Evolutionary conservation across 2,113 vertebrate genomes (phyloP), one percentile per base, ranked within the genome.

Genomic region (Apistogramma diplotaenia): DNA sequence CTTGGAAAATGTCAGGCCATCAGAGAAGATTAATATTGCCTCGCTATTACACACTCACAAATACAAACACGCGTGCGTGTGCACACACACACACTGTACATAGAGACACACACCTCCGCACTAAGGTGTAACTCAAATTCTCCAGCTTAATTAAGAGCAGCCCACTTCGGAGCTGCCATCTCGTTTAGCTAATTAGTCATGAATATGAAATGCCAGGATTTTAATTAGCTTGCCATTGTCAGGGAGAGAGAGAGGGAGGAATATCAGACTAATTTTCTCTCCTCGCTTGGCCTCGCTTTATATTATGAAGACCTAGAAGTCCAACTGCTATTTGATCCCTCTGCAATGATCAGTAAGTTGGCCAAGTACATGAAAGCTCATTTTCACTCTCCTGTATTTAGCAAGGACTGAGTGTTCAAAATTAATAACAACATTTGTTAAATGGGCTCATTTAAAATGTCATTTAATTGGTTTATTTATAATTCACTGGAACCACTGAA

Each of bases 161-260:
- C 78, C 88, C 90, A 88, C 87, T 87, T 84, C 82, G 60, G 80
- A 92, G 85, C 86, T 91, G 85, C 91, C 89, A 88, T 87, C 88
- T 90, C 85, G 33, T 91, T 93, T 83, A 87, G 80, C 81, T 93
- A 93, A 94, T 93, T 93, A 93, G 88, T 89, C 82, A 70, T 90
- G 92, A 92, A 92, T 93, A 91, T 92, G 84, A 93, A 93, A 90
- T 90, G 90, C 81, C 85, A 86, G 77, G 79, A 71, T 91, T 92
- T 92, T 93, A 93, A 94, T 93, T 91, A 94, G 87, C 80, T 72
- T 35, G 65, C 84, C 76, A 76, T 88, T 92, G 89, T 90, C 82
- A 85, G 71, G n/a, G n/a, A 62, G 62, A 73, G 73, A 15, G 54
- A 59, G 71, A 56, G 85, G 82, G 56, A 80, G 59, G 73, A 67